A percentile compares a stretch with the other conserved stretches of the same genome.
phyloP scores from a whole-genome alignment of 2,797 vertebrate species.

The Phataginus tricuspis region DNA sequence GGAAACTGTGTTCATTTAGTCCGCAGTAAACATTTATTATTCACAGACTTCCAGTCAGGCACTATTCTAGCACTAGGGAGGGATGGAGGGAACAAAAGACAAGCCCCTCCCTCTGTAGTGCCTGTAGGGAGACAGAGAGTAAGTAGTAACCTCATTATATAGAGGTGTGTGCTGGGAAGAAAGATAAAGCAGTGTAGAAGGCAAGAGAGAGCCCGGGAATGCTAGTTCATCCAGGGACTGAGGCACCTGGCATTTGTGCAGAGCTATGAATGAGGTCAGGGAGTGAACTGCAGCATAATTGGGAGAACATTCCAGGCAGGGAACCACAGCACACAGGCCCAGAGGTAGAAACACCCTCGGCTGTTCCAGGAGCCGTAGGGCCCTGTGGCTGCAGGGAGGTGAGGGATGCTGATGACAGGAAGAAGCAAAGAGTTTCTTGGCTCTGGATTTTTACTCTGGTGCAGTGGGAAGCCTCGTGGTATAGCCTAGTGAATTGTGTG shows the following conservation, averaged over 20 bases:
- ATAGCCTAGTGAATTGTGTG: not conserved
- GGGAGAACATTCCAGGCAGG: not conserved
- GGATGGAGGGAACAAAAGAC: not conserved
- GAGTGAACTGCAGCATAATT: not conserved
- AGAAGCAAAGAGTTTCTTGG: too few relatives aligned
- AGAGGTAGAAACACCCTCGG: not conserved
- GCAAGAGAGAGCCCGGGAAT: not conserved
- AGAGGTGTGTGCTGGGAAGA: not conserved
- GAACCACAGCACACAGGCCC: not conserved
- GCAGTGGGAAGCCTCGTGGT: not conserved
- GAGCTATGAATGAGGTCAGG: not conserved
- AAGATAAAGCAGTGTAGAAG: not conserved
- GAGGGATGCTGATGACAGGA: rapidly evolving
- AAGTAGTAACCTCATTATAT: not conserved
- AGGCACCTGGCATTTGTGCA: not conserved
- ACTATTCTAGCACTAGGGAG: not conserved
- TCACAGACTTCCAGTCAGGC: not conserved
- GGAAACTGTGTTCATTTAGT: not conserved
- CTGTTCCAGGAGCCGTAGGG: not conserved
- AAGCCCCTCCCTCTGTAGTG: not conserved
- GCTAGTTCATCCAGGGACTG: not conserved
- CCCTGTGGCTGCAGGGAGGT: not conserved
- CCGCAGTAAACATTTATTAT: not conserved
- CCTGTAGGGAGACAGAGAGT: not conserved
- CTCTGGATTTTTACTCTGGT: not conserved